Evolutionary conservation across 2,113 vertebrate genomes (phyloP).

Genomic region (Malurus alboscapulatus): DNA sequence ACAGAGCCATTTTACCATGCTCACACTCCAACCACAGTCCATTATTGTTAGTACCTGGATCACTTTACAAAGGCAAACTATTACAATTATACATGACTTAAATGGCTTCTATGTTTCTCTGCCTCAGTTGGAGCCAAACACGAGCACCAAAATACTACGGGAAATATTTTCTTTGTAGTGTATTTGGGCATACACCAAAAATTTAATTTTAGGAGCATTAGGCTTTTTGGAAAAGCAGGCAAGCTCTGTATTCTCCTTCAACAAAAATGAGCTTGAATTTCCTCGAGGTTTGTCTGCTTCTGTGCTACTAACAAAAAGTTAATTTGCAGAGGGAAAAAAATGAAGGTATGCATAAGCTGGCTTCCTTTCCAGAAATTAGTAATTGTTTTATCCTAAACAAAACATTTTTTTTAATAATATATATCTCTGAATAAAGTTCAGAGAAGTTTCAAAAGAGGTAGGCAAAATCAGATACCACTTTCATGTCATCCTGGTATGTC

Average conservation of each 20-base stretch:
- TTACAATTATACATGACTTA: neutral
- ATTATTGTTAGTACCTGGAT: neutral
- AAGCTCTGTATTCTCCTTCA: neutral
- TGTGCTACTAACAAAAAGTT: neutral
- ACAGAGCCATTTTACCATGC: neutral
- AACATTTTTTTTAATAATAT: neutral
- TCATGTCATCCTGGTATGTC: neutral
- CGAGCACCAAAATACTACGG: neutral
- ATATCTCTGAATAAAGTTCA: neutral
- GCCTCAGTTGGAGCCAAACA: neutral
- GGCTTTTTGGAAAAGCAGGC: neutral
- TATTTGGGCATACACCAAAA: neutral
- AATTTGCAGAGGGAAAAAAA: neutral
- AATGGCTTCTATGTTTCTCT: neutral
- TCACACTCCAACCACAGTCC: neutral
- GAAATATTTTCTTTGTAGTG: neutral
- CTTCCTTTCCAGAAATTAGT: neutral
- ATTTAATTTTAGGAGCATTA: neutral
- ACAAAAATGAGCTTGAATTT: neutral
- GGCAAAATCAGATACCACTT: neutral
- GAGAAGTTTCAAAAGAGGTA: neutral
- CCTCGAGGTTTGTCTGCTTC: neutral
- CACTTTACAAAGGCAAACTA: neutral
- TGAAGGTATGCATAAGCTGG: neutral
- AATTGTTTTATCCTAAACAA: neutral